Percentiles rank a stretch among this genome's conserved stretches.
Conservation (phyloP, 1,140 invertebrate genomes). For the Drosophila lowei region DNA sequence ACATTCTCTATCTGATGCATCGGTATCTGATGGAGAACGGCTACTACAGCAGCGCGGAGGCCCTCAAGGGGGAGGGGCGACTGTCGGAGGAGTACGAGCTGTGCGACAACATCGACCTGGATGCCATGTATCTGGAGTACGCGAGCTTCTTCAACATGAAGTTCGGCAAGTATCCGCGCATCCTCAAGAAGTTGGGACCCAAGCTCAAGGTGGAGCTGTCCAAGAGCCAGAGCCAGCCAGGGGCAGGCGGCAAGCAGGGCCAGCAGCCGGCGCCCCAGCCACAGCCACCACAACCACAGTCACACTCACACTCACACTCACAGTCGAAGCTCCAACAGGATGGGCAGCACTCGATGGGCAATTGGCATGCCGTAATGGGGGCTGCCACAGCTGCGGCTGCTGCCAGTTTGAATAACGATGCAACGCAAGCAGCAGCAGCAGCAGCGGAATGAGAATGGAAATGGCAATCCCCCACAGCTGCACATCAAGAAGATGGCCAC, state of each 20-base stretch:
- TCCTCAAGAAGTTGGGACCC: constrained; percentile 85
- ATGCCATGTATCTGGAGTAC: constrained; percentile 94
- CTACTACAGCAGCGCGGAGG: constrained; percentile 86
- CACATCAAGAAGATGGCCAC: constrained; percentile 62
- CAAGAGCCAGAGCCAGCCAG: neutral
- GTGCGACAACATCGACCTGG: constrained; percentile 96
- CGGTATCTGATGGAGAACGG: constrained; percentile 90
- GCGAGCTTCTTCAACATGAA: constrained; percentile 93
- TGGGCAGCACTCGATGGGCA: constrained; percentile 19
- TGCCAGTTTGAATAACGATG: constrained; percentile 25
- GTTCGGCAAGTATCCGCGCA: constrained; percentile 93
- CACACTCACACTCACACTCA: neutral
- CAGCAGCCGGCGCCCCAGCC: too few relatives aligned
- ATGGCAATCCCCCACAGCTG: constrained; percentile 17
- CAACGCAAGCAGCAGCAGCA: constrained; percentile 22
- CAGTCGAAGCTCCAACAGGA: neutral
- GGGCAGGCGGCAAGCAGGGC: neutral
- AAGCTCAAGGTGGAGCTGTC: constrained; percentile 67
- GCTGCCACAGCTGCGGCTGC: constrained; percentile 55
- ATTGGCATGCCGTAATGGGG: constrained; percentile 59
- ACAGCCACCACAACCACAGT: too few relatives aligned
- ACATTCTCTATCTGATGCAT: constrained; percentile 90
- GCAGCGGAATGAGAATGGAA: neutral
- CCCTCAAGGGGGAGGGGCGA: constrained; percentile 88
- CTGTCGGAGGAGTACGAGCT: constrained; percentile 88